Base-by-base conservation (phyloP, 2,888 invertebrate genomes). In the Agrotis clavis region DNA sequence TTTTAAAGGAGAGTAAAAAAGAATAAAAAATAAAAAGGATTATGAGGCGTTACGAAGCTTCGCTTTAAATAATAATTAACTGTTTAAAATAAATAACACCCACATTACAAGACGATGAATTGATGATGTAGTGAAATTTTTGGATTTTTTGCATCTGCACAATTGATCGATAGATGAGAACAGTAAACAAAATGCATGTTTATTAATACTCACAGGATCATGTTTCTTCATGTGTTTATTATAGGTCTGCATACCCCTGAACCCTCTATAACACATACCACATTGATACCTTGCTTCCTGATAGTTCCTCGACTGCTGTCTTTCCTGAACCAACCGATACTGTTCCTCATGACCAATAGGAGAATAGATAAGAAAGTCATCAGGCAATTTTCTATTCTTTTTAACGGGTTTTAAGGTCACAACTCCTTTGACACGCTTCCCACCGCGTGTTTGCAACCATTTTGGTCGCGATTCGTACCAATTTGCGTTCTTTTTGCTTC, bases 211-310 rank as follows among this genome's bases (percentile, higher is more conserved):
- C 73, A 95, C 96, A 74, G 95, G 92, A 78, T 95, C 92, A 88
- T 96, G 96, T 86, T 95, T 96, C 76, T 88, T 92, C 94, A 96
- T 94, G 77, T 96, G 96, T 48, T 94, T 95, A 51, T 86, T 89
- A 71, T 92, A 95, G 0, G 96, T 94, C 2, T 69, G 64, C 25
- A 86, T 71, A 61, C 91, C 91, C 19, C 95, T 86, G 59, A 94
- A 96, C 0, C 95, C 96, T 82, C 91, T 90, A 53, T 83, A 96
- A 77, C 96, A 96, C 54, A 92, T 48, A 62, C 93, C 88, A 77
- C 96, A 96, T 61, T 92, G 93, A 66, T 86, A 94, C 54, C 86
- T 86, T 0, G 96, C 92, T 35, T 95, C 94, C 9, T 90, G 82
- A 78, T 94, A 96, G 63, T 96, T 96, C 62, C 91, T 90, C 0